Evolutionary conservation across 2,888 invertebrate genomes (phyloP), one percentile per base, ranked within the genome.

Genomic region (Diaphora mendica): DNA sequence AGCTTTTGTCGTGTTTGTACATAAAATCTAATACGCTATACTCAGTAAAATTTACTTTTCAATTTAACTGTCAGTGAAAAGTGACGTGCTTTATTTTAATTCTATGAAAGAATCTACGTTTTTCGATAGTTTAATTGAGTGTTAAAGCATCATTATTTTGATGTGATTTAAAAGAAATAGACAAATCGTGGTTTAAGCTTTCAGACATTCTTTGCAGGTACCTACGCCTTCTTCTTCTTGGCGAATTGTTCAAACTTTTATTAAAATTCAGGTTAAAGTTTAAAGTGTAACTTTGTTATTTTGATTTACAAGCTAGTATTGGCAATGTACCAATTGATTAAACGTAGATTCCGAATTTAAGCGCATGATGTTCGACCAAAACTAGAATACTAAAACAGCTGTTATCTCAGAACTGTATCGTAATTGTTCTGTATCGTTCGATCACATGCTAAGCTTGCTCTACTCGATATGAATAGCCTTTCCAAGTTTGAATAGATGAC

Each of bases 401-500:
- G 79, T 72, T 77, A 80, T 75, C 77, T 74, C 72, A 42, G 62
- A 77, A 30, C 55, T 72, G 67, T 66, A 72, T 72, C 68, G 67
- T 72, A 78, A 76, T 77, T 74, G 72, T 68, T 71, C 66, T 13
- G 55, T 73, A 81, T 66, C 78, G 82, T 66, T 83, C 83, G 76
- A 83, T 83, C 84, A 84, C 78, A 80, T 74, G 71, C 59, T 82
- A 82, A 82, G 84, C 84, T 70, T 68, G 72, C 71, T 48, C 72
- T 72, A 78, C 77, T 80, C 75, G 39, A 73, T 82, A 73, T 82
- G 84, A 83, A 83, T 82, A 82, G 80, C 75, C 82, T 82, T 75
- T 76, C 71, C 66, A 70, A 55, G 68, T 77, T 79, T 77, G 75
- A 83, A 83, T 84, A 82, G 84, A 83, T 82, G 83, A 82, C 84